Base-by-base conservation (phyloP, 2,797 vertebrate genomes). In the Cheirogaleus major region DNA sequence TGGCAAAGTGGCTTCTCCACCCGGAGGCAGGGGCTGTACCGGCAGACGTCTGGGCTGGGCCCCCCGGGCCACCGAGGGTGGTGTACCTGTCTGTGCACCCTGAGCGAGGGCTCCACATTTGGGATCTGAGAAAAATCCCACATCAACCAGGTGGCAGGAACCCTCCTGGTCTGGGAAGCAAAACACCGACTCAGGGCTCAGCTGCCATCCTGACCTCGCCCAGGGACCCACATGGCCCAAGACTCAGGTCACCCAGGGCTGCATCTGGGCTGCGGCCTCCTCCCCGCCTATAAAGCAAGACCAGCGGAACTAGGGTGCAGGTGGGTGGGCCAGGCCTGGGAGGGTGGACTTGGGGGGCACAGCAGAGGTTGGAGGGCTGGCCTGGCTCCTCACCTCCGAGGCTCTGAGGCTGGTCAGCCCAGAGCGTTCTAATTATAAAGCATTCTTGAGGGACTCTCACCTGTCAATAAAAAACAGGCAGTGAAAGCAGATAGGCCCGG, bases 131-230 rank as follows among this genome's bases (percentile, higher is more conserved):
- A 32, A 73, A 73, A 67, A 89, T 25, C 27, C 75, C 3, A 6
- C 23, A 20, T 27, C 0, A 2, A 7, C 14, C 9, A 5, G 20
- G 38, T 41, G 18, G 52, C 23, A 70, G 69, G 10, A 32, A 9
- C 4, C 14, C 50, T 4, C 7, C 18, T 4, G 8, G 89, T 3
- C 32, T 6, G 15, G 30, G 78, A 43, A 69, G 30, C 17, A 63
- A 32, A 52, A 3, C 14, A 2, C 14, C 18, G 27, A 13, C 20
- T 67, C 61, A 7, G 7, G 20, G 30, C 43, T 79, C 15, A 1
- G 41, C 45, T 0, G 2, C 1, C 1, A 12, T 27, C 8, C 23
- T 27, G 32, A 18, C 30, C 43, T 48, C 4, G 7, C 32, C 32
- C 63, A 65, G 17, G 63, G 63, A 4, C n/a, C 32, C 17, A n/a